Conservation (phyloP, 2,888 invertebrate genomes). For the Pyrrhia umbra region DNA sequence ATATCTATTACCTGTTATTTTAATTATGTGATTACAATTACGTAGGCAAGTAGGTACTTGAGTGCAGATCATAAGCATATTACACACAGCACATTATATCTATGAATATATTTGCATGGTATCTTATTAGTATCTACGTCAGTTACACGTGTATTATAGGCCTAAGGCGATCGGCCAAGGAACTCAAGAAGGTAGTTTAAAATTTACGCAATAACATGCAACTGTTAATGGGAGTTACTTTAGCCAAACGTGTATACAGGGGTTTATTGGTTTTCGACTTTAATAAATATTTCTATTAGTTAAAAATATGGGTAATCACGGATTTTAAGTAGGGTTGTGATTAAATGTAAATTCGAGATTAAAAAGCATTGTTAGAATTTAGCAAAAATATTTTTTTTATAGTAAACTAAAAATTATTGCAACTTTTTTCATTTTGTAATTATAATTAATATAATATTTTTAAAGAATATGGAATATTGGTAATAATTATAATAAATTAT, state of each 20-base stretch:
- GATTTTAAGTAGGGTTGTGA: no score
- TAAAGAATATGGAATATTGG: no score
- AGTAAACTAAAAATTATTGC: no score
- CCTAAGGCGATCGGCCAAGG: slow-evolving; percentile 15
- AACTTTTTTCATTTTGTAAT: no score
- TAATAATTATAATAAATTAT: no score
- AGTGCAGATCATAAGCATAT: slow-evolving; percentile 8
- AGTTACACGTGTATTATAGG: slow-evolving; percentile 24
- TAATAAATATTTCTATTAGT: neutral
- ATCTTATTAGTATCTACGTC: slow-evolving; percentile 20
- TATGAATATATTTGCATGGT: neutral
- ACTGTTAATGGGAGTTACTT: neutral
- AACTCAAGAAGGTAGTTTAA: neutral
- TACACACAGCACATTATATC: slow-evolving; percentile 8
- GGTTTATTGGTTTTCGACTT: neutral
- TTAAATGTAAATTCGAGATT: no score
- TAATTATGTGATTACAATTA: neutral
- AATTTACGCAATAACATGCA: neutral
- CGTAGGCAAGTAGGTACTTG: neutral
- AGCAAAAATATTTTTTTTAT: no score
- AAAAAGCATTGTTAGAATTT: no score
- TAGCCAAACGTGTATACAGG: no score
- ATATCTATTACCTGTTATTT: no score
- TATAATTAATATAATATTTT: no score
- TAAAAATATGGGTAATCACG: no score